phyloP scores from a whole-genome alignment of 2,113 vertebrate species.

The Indicator indicator region DNA sequence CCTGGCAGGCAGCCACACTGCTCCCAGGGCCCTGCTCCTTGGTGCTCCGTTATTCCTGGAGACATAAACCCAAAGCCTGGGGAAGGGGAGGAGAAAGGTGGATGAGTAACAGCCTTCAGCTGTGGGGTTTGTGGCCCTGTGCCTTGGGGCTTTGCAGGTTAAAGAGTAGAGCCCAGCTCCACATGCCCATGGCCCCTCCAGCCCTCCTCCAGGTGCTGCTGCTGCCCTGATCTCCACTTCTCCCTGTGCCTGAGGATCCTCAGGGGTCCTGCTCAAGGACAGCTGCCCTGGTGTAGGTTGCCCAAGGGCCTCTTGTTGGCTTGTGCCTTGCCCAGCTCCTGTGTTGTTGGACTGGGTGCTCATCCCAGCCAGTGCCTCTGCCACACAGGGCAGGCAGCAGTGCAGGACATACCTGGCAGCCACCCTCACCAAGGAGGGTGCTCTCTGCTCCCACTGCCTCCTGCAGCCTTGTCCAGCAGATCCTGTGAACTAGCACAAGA shows the following conservation, averaged over 20 bases:
- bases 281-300: neutral
- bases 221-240: neutral
- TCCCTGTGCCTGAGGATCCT: neutral
- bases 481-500: rapidly evolving
- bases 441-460: neutral
- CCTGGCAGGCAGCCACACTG: rapidly evolving
- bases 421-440: neutral
- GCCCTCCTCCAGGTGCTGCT: neutral
- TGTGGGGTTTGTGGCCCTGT: neutral
- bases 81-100: neutral
- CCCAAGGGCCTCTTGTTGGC: neutral
- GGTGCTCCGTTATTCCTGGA: neutral
- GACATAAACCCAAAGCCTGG: neutral
- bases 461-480: neutral
- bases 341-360: neutral
- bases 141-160: neutral
- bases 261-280: neutral
- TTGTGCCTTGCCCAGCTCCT: neutral
- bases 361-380: neutral
- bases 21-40: neutral
- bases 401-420: neutral
- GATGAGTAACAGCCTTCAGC: neutral
- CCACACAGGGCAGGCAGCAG: neutral
- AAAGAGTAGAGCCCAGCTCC: neutral
- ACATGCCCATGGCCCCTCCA: rapidly evolving